Evolutionary conservation across 2,888 invertebrate species (phyloP), one percentile per base, ranked within the genome.

Genomic region (Acleris laterana): DNA sequence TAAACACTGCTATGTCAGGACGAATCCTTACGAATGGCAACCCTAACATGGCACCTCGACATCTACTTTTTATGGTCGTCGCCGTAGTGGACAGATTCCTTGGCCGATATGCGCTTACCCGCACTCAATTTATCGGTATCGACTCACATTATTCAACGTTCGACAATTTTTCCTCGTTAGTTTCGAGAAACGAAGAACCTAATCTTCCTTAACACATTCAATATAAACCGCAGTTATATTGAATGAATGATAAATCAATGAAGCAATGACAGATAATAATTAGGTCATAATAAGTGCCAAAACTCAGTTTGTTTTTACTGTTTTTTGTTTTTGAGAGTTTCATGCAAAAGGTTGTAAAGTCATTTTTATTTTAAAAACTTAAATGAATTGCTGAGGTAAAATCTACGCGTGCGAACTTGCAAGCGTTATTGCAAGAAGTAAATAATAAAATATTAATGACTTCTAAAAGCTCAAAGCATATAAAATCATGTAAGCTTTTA

Each of bases 31-130:
- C 38, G 38, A 38, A 38, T 38, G 38, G 46, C 22, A 38, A 17
- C 38, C 38, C 38, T 38, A 38, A 38, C 38, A 38, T 38, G 38
- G 76, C 81, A 79, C 78, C 79, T 85, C 77, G 78, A 85, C 85
- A 83, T 84, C 84, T 81, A 88, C 84, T 88, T 88, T 89, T 88
- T 89, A 87, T 85, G 79, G 82, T 76, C 77, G 75, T 77, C 71
- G 76, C 83, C 81, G 75, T 82, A 83, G 76, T 79, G 77, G 81
- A 81, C 82, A 81, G 83, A 88, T 89, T 82, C 86, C 86, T 84
- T 85, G 83, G 82, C 81, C 87, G 88, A 88, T 88, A 83, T 86
- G 80, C 76, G 75, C 78, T 83, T 80, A 82, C 78, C 74, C 78
- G 77, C 74, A 63, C 57, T 64, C 59, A 77, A 87, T 88, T 87